phyloP scores from a whole-genome alignment of 2,888 invertebrate species.

The Drosophila bunnanda region DNA sequence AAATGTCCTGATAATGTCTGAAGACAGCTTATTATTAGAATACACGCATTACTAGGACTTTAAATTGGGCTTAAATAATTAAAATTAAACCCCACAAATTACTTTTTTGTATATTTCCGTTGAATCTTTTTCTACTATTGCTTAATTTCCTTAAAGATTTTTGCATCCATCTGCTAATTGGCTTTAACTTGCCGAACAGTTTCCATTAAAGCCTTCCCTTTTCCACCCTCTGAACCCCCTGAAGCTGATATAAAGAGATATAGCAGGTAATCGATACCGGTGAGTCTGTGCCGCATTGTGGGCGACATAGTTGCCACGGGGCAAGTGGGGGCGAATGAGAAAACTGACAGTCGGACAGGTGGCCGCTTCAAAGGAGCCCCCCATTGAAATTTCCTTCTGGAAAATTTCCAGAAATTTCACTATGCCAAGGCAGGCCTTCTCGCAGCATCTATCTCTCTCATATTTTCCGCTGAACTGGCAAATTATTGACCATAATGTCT shows the following conservation, averaged over 20 bases:
- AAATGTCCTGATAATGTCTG: too few species aligned
- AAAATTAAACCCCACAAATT: too few species aligned
- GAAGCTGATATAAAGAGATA: neutral
- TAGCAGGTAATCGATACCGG: slow-evolving; percentile 10
- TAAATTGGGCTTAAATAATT: too few species aligned
- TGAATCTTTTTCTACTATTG: neutral
- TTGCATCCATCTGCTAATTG: neutral
- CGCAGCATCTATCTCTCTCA: neutral
- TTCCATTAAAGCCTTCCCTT: neutral
- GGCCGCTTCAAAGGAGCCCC: neutral
- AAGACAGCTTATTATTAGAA: too few species aligned
- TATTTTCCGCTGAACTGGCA: neutral
- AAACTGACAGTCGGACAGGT: slow-evolving; percentile 4
- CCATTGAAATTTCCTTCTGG: neutral
- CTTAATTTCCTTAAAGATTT: neutral
- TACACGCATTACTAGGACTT: too few species aligned
- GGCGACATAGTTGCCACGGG: slow-evolving; percentile 2
- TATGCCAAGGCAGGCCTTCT: neutral
- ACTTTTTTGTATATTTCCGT: too few species aligned
- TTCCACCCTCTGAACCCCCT: neutral
- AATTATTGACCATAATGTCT: slow-evolving; percentile 2
- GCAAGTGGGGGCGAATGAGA: neutral
- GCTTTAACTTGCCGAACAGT: neutral
- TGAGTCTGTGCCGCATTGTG: neutral
- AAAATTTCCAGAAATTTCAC: neutral